Evolutionary conservation across 2,797 vertebrate species (phyloP), one percentile per base, ranked within the genome.

Genomic region (Anguilla anguilla): DNA sequence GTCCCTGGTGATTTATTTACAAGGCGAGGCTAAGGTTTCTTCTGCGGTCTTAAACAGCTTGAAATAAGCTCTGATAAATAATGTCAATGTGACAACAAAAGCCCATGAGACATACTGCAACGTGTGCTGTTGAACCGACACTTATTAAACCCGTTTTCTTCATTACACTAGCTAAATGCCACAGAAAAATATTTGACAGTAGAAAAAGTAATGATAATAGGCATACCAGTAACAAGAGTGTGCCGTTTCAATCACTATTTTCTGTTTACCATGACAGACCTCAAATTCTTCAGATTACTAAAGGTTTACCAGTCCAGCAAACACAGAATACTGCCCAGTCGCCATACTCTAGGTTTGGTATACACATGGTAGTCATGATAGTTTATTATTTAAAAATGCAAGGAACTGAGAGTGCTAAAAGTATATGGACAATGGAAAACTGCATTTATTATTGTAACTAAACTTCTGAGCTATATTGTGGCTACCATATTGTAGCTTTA

Each of bases 161-260:
- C 91, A 89, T 91, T 91, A 15, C 74, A 43, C 74, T 87, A 88
- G 83, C 87, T 86, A 90, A 91, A 51, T 25, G 90, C 90, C 91
- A 90, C 86, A 17, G 31, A 84, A 59, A 53, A 28, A 83, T 79
- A 0, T 19, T 79, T 25, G 46, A 59, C 28, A 59, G 53, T 6
- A 57, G 3, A 57, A 31, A 84, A 59, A 46, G 64, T 22, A 64
- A 28, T 85, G 57, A 85, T 85, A 25, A 15, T 85, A 9, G 6
- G 35, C 57, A 61, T 91, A 87, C 31, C 83, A 79, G 84, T 87
- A 83, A 86, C 85, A 89, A 90, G 89, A 88, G 82, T 74, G 11
- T 92, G 88, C 86, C 89, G 89, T 91, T 91, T 92, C 89, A 91
- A 91, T 89, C 17, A 53, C 53, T 25, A 31, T 25, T 53, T 83